Evolutionary conservation across 2,113 vertebrate species (phyloP).

Genomic region (Patagioenas fasciata): DNA sequence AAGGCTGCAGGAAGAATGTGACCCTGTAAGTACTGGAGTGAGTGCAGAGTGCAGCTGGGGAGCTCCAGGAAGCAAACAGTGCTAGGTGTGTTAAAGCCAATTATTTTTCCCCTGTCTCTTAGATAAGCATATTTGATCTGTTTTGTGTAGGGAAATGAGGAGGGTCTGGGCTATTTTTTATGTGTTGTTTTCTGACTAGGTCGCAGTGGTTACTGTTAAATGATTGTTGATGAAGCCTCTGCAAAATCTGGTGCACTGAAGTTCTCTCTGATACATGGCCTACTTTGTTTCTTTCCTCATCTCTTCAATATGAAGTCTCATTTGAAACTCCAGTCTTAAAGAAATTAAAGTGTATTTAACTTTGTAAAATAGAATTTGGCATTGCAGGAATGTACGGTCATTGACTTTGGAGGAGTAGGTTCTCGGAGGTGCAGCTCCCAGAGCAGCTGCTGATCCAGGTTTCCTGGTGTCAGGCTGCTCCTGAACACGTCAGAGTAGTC

Average conservation of each 20-base stretch:
- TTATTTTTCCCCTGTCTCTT: background rate
- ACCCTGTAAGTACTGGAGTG: constrained; percentile 47
- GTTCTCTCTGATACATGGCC: background rate
- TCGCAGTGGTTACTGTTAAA: background rate
- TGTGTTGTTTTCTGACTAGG: background rate
- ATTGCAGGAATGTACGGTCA: background rate
- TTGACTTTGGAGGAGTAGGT: background rate
- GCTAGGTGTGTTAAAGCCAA: background rate
- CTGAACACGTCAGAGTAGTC: background rate
- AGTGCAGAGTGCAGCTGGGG: background rate
- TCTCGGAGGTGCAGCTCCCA: background rate
- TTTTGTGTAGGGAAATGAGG: background rate
- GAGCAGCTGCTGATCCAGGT: background rate
- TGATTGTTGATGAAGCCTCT: background rate
- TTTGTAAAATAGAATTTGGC: background rate
- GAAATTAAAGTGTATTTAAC: background rate
- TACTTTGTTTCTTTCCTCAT: background rate
- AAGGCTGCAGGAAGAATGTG: constrained; percentile 49
- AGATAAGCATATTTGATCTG: background rate
- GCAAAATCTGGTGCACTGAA: background rate
- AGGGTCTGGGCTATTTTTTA: background rate
- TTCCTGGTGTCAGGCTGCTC: background rate
- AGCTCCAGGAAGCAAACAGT: background rate
- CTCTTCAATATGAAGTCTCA: background rate
- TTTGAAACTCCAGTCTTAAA: background rate